A percentile compares a stretch with the other conserved stretches of the same genome.
Conservation (phyloP, 1,140 invertebrate genomes). For the Phthorimaea operculella region DNA sequence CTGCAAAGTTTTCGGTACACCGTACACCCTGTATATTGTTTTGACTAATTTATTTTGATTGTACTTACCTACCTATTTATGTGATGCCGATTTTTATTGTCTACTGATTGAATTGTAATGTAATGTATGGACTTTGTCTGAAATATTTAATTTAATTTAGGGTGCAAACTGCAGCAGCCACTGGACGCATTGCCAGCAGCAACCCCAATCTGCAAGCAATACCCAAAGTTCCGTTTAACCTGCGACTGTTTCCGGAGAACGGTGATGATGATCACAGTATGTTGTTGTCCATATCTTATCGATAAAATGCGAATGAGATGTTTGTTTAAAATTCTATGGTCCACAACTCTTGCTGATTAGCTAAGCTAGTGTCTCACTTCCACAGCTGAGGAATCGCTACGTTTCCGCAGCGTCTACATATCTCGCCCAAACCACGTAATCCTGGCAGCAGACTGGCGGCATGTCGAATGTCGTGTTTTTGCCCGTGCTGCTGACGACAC, state of each 20-base stretch:
- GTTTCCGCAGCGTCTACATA: slow-evolving; percentile 54
- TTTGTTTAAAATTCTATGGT: too few species aligned
- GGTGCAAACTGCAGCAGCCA: slow-evolving; percentile 70
- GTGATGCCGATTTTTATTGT: too few species aligned
- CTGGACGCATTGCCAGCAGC: slow-evolving; percentile 69
- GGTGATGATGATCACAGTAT: too few species aligned
- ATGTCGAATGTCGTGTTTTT: slow-evolving; percentile 71
- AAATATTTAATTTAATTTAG: slow-evolving; percentile 28
- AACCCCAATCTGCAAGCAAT: slow-evolving; percentile 72
- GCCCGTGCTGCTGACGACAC: slow-evolving; percentile 67
- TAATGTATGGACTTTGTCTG: not conserved
- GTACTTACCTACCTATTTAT: too few species aligned
- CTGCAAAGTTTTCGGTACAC: too few species aligned
- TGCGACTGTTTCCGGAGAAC: slow-evolving; percentile 23
- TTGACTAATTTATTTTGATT: too few species aligned
- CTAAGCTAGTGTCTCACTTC: not conserved
- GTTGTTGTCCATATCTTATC: too few species aligned
- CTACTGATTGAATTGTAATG: too few species aligned
- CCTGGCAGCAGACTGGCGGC: slow-evolving; percentile 69
- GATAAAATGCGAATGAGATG: too few species aligned
- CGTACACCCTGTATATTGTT: too few species aligned
- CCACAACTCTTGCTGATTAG: too few species aligned
- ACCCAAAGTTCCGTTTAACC: slow-evolving; percentile 63
- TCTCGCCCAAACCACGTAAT: slow-evolving; percentile 42
- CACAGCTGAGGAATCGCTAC: slow-evolving; percentile 7